Conservation (phyloP, 2,888 invertebrate species). For the Subacronicta megacephala region DNA sequence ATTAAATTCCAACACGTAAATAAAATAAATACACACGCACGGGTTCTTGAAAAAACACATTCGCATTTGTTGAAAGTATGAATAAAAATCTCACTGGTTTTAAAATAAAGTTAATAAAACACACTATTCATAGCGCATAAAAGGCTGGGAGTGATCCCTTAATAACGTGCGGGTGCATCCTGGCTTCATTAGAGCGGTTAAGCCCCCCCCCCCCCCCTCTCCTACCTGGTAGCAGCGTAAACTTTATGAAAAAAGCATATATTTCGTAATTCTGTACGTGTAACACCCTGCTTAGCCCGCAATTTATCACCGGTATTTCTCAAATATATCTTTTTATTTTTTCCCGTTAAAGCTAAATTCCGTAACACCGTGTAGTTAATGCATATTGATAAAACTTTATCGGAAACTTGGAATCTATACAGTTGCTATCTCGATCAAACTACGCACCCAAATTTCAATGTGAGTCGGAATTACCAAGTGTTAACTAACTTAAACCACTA, state of each 20-base stretch:
- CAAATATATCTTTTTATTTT: background rate
- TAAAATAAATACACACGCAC: conserved; percentile 23
- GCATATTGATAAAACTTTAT: conserved; percentile 44
- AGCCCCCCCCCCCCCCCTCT: conserved; percentile 34
- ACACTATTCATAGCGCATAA: conserved; percentile 69
- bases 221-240: conserved; percentile 57
- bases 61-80: conserved; percentile 38
- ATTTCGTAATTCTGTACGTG: conserved; percentile 39
- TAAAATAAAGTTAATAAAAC: conserved; percentile 75
- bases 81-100: conserved; percentile 56
- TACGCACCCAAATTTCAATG: conserved; percentile 30
- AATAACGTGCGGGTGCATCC: conserved; percentile 75
- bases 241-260: conserved; percentile 65
- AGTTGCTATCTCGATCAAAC: conserved; percentile 34
- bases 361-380: conserved; percentile 26
- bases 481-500: conserved; percentile 35
- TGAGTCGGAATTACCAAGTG: conserved; percentile 28
- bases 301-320: conserved; percentile 22
- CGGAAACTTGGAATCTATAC: conserved; percentile 30
- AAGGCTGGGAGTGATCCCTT: conserved; percentile 72
- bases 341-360: background rate
- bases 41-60: conserved; percentile 25
- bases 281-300: conserved; percentile 10
- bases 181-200: conserved; percentile 71
- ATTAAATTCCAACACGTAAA: conserved; percentile 9